Evolutionary conservation across 2,113 vertebrate species (phyloP).

Genomic region (Numenius arquata): DNA sequence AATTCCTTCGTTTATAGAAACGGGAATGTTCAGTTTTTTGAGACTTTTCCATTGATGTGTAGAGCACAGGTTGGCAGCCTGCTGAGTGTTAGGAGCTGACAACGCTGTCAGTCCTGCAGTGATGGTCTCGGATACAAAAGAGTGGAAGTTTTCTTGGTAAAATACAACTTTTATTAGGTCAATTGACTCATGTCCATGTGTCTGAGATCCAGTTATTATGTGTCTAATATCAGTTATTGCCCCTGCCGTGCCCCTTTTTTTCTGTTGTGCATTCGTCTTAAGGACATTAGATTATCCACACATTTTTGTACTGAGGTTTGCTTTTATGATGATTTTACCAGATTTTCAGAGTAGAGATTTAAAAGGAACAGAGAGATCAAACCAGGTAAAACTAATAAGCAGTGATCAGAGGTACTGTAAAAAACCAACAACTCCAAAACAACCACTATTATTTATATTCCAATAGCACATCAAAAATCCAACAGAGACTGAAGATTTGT

Average conservation of each 20-base stretch:
- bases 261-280: not conserved
- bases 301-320: not conserved
- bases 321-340: not conserved
- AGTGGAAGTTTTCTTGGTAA: not conserved
- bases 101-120: not conserved
- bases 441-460: not conserved
- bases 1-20: not conserved
- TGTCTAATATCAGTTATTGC: not conserved
- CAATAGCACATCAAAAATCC: not conserved
- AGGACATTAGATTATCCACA: not conserved
- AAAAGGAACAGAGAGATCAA: not conserved
- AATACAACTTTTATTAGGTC: not conserved
- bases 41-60: not conserved
- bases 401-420: not conserved
- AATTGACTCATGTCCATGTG: accelerated
- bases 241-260: not conserved
- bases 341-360: not conserved
- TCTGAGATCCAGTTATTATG: not conserved
- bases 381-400: not conserved
- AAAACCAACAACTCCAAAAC: not conserved
- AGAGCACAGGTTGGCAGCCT: not conserved
- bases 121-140: not conserved
- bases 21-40: not conserved
- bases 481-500: not conserved
- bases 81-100: not conserved